A percentile compares a stretch with the other conserved stretches of the same genome.
Conservation (phyloP, 2,797 vertebrate genomes). For the Pteronotus mesoamericanus region DNA sequence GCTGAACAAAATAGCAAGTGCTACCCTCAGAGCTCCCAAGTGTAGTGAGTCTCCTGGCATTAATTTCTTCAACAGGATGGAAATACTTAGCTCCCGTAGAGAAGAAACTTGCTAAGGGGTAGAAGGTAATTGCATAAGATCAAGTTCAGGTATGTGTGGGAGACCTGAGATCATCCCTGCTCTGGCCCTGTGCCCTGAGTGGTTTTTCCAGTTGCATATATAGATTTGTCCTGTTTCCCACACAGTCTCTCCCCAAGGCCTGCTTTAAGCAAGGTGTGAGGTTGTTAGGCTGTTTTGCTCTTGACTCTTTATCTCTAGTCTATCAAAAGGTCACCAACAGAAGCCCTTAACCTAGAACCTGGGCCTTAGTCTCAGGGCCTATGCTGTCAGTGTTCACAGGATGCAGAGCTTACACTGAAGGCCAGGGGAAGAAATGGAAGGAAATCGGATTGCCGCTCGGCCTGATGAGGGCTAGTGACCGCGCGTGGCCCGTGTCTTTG, state of each 20-base stretch:
- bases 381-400: neutral
- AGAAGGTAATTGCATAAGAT: neutral
- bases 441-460: neutral
- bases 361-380: neutral
- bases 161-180: neutral
- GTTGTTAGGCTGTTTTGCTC: neutral
- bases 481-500: neutral
- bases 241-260: rapidly evolving
- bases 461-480: neutral
- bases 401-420: neutral
- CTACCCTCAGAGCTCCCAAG: neutral
- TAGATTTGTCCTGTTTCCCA: neutral
- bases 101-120: neutral
- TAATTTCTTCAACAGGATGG: neutral
- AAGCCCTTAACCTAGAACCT: neutral
- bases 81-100: neutral
- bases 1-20: neutral
- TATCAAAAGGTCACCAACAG: neutral
- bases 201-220: neutral
- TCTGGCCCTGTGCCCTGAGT: neutral
- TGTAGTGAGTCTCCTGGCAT: neutral
- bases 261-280: neutral
- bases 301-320: neutral
- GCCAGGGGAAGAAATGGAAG: neutral
- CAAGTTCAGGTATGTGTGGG: neutral